Evolutionary conservation across 2,113 vertebrate species (phyloP), one percentile per base, ranked within the genome.

Genomic region (Oostethus manadensis): DNA sequence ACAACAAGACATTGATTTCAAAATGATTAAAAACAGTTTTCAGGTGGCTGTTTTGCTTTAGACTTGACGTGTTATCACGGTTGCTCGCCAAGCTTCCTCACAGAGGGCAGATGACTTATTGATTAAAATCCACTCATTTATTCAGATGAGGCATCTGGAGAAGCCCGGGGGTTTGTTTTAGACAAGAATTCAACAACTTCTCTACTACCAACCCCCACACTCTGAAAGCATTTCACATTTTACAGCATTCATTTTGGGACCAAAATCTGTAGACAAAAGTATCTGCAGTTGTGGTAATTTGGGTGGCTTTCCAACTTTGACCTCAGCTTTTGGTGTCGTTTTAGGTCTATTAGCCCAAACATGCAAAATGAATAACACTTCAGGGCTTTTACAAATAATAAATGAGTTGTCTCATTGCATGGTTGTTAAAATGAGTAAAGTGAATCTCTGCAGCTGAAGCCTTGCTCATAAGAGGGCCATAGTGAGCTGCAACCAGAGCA

Each of bases 21-120:
- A 38, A 2, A 38, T 38, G 35, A 11, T 38, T 38, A 38, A 38
- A 2, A 38, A 38, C 35, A 38, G 35, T 38, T 38, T 13, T 13
- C 11, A 11, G 38, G 38, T 11, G 4, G 38, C 11, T 42, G 38
- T 42, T 42, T 33, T 14, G 5, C 38, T 42, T 3, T 1, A 42
- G 3, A 42, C 38, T 42, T 14, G 38, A 42, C 38, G 13, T 14
- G 51, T 10, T 64, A 47, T 79, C 57, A 64, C 57, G 64, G 62
- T 58, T 60, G 67, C 38, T 60, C 66, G 62, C 72, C 69, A 40
- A 62, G 61, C 70, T 40, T 75, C 71, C 71, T 82, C 77, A 79
- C 77, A 79, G 79, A 71, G 58, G 56, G 64, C 58, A 29, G 75
- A 84, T 84, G 73, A 86, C 78, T 89, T 89, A 88, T 88, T 87